Evolutionary conservation across 64 coral and sea anemone species (phyloP).

Genomic region (Acropora yongei): DNA sequence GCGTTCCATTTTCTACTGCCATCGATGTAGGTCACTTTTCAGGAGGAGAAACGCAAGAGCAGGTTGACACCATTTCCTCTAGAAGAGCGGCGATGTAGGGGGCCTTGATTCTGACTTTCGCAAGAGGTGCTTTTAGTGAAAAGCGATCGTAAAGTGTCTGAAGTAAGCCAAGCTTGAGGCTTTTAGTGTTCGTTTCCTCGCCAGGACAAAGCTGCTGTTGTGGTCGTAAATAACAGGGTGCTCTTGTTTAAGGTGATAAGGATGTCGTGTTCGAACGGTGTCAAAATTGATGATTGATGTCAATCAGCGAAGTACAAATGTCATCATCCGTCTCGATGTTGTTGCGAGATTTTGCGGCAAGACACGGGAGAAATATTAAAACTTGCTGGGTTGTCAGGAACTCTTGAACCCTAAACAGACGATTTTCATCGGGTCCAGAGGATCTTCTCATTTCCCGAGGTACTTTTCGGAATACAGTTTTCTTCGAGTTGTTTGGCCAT

Average conservation of each 20-base stretch:
- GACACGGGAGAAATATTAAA: background rate
- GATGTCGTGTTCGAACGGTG: background rate
- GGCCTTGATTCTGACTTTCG: background rate
- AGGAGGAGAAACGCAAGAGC: background rate
- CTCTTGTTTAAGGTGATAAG: background rate
- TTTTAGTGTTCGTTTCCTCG: background rate
- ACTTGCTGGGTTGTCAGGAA: constrained; percentile 23
- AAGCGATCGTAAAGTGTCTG: background rate
- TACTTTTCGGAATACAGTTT: constrained; percentile 7
- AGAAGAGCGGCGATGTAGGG: background rate
- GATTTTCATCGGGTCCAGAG: constrained; percentile 7
- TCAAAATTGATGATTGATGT: background rate
- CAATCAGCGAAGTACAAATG: background rate
- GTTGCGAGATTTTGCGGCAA: background rate
- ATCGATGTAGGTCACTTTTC: background rate
- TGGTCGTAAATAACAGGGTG: background rate
- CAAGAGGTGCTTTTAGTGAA: background rate
- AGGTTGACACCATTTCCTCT: background rate
- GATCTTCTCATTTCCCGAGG: constrained; percentile 15
- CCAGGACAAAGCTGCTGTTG: background rate
- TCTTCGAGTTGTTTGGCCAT: background rate
- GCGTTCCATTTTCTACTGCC: no score
- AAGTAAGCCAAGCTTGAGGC: background rate
- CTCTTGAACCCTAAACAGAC: background rate
- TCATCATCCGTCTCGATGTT: background rate